Evolutionary conservation across 2,797 vertebrate genomes (phyloP).

Genomic region (Toxotes lorentzi): DNA sequence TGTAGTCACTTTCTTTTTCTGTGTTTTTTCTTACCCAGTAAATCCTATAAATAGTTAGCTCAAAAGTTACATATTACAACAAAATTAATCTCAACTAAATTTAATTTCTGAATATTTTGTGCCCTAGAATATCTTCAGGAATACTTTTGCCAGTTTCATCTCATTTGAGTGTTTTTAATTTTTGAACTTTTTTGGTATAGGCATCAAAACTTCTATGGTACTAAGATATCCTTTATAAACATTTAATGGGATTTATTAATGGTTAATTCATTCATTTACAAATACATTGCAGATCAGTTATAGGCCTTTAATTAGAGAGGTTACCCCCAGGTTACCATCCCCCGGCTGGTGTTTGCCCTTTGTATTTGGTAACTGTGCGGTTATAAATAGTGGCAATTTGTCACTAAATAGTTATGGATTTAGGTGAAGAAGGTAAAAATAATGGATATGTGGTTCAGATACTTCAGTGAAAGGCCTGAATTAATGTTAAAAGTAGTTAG

Average conservation of each 20-base stretch:
- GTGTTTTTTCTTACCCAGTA: background rate
- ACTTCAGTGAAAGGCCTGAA: background rate
- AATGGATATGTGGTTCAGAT: background rate
- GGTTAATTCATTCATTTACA: background rate
- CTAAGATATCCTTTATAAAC: too few species aligned
- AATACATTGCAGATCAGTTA: background rate
- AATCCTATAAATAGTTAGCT: background rate
- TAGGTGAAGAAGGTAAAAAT: background rate
- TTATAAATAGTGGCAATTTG: background rate
- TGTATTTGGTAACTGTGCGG: background rate
- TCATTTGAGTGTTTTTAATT: background rate
- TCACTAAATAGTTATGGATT: background rate
- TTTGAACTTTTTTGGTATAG: background rate
- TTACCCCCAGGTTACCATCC: too few species aligned
- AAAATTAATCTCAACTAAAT: background rate
- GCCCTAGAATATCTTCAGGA: background rate
- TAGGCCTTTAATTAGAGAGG: background rate
- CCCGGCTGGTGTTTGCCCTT: background rate
- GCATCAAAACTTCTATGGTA: background rate
- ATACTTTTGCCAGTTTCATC: background rate
- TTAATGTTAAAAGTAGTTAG: background rate
- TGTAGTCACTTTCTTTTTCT: constrained; percentile 18
- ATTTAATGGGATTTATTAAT: too few species aligned
- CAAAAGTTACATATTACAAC: background rate
- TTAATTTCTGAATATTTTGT: background rate